Base-by-base conservation (phyloP, 2,797 vertebrate species). In the Miichthys miiuy region DNA sequence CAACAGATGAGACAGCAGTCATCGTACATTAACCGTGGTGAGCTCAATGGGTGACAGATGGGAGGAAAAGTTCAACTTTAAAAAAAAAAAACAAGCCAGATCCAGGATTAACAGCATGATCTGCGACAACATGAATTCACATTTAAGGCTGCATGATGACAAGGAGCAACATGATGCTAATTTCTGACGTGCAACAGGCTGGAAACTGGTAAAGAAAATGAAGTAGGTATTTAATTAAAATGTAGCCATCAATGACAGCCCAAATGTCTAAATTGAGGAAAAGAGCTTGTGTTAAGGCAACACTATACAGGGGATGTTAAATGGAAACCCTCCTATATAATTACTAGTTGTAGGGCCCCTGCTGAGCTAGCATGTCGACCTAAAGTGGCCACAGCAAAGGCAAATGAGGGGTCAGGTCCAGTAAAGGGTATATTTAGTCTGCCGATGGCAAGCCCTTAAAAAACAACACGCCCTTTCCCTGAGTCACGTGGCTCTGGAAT, bases 401-500 rank as follows among this genome's bases (percentile, higher is more conserved):
- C 90, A 94, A 94, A 95, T 93, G 87, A 94, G 86, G 92, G 95
- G 94, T 95, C 95, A 96, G 93, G 91, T 93, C 91, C 90, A 91
- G 93, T 91, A 93, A 94, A 93, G 90, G 89, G 87, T 96, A 94
- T 95, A 95, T 94, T 96, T 96, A 95, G 92, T 91, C 85, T 67
- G 81, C 79, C 72, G 89, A 93, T 91, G 90, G 92, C 86, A 77
- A 89, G 87, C 87, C 90, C 91, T 92, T 90, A 84, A 91, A 92
- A 94, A 93, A 94, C 87, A 92, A 93, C 93, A 95, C 92, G 50
- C 92, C 89, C 93, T 89, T 90, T 82, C 74, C 70, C 82, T 60
- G 79, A 80, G 88, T 94, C 94, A 93, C 90, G 65, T 91, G 92
- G 90, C 54, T 65, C 66, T 76, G 81, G 68, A 83, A 71, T 86